Conservation (phyloP, 2,797 vertebrate species). For the Mallotus villosus region DNA sequence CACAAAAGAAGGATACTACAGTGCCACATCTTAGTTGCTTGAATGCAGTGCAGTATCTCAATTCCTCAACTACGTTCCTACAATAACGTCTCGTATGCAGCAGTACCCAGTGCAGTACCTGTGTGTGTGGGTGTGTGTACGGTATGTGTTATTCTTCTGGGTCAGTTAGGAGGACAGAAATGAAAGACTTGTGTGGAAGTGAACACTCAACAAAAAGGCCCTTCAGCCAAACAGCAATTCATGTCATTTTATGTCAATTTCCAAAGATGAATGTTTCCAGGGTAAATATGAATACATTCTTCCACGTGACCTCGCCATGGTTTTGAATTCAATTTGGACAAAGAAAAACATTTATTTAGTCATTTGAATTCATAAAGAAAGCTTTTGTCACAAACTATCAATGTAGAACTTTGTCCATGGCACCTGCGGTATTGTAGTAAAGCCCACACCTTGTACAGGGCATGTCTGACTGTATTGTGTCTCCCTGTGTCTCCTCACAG, state of each 20-base stretch:
- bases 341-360: slow-evolving; percentile 21
- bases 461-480: not conserved
- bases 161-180: not conserved
- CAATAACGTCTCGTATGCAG: not conserved
- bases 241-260: slow-evolving; percentile 21
- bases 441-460: slow-evolving; percentile 21
- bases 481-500: slow-evolving; percentile 64
- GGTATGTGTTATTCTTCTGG: no score
- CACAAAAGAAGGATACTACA: no score
- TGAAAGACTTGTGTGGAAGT: slow-evolving; percentile 1
- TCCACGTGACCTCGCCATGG: slow-evolving; percentile 32
- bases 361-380: slow-evolving; percentile 14
- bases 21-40: no score
- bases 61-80: not conserved
- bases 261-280: no score
- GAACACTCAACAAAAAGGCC: slow-evolving; percentile 6
- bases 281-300: slow-evolving; percentile 36
- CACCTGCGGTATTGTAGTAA: slow-evolving; percentile 1
- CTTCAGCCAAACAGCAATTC: slow-evolving; percentile 13
- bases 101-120: no score
- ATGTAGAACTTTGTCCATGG: not conserved
- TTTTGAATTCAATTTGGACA: slow-evolving; percentile 23
- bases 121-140: no score
- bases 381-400: slow-evolving; percentile 31
- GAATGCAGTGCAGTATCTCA: not conserved